These are phyloP conservation scores for Oscheius sp. DNA, from an alignment of 2,888 invertebrate genomes.

Conservation along the genomic window DNA sequence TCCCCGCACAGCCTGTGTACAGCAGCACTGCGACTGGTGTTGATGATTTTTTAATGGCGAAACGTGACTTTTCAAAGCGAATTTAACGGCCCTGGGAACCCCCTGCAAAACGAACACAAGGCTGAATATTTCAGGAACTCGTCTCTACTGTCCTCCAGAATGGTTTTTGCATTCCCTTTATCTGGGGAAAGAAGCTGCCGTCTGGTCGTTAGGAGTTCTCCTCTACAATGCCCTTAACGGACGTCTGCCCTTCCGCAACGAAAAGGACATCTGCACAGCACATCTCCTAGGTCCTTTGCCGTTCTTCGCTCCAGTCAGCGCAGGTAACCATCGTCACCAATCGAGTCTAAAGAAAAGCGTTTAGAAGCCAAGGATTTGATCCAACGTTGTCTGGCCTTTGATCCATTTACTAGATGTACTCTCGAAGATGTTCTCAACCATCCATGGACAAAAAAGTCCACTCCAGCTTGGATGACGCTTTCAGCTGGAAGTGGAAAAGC, in stretches of 20 bases:
- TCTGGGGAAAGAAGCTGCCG: conserved; percentile 66
- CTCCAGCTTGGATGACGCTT: conserved; percentile 48
- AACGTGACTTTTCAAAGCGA: too few relatives aligned
- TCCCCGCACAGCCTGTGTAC: background rate
- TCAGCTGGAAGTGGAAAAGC: conserved; percentile 23
- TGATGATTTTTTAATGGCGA: background rate
- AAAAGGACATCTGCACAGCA: conserved; percentile 68
- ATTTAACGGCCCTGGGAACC: too few relatives aligned
- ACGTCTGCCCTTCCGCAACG: conserved; percentile 65
- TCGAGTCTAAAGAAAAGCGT: background rate
- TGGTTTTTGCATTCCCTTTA: conserved; percentile 68
- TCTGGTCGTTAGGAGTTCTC: conserved; percentile 68
- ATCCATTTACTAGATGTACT: conserved; percentile 56
- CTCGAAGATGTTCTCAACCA: conserved; percentile 60
- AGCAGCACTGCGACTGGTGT: too few relatives aligned
- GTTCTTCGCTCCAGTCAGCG: conserved; percentile 58
- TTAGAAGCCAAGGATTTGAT: conserved; percentile 62
- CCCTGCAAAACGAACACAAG: too few relatives aligned
- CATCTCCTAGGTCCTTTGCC: conserved; percentile 68
- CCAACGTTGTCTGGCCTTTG: conserved; percentile 59
- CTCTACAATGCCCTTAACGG: conserved; percentile 67
- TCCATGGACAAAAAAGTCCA: conserved; percentile 52
- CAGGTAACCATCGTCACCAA: conserved; percentile 40
- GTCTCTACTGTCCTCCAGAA: conserved; percentile 67
- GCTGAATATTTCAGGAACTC: conserved; percentile 57